A percentile compares a stretch with the other conserved stretches of the same genome.
Conservation (phyloP, 2,113 vertebrate genomes). For the Saimiri boliviensis region DNA sequence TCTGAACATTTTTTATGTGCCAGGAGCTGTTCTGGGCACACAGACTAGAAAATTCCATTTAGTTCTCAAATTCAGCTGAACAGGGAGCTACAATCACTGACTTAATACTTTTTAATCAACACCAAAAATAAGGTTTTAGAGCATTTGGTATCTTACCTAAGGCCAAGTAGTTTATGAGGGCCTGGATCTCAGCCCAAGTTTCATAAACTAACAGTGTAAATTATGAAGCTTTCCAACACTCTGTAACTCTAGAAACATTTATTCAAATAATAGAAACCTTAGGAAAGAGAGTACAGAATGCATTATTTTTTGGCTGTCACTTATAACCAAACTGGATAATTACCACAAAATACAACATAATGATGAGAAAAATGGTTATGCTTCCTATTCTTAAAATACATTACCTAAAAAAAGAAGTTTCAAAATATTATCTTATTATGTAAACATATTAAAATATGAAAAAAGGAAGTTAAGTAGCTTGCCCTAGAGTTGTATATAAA, state of each 20-base stretch:
- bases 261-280: neutral
- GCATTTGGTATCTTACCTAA: neutral
- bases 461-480: slow-evolving; percentile 8
- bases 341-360: neutral
- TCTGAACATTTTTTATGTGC: neutral
- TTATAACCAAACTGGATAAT: slow-evolving; percentile 46
- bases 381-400: slow-evolving; percentile 42
- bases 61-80: neutral
- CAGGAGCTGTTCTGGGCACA: neutral
- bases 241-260: neutral
- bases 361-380: slow-evolving; percentile 9
- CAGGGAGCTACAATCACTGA: neutral
- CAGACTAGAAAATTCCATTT: neutral
- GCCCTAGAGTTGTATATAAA: neutral
- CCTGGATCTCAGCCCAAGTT: neutral
- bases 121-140: neutral
- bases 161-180: neutral
- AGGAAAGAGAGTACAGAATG: neutral
- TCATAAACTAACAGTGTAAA: neutral
- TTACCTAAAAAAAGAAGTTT: neutral
- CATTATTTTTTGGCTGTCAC: slow-evolving; percentile 6
- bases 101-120: neutral
- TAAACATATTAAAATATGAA: neutral
- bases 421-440: slow-evolving; percentile 15
- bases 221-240: neutral